These are phyloP conservation scores for Hydrozoanthus gracilis DNA, from an alignment of 92 coral and sea anemone species.

Conservation along the genomic window DNA sequence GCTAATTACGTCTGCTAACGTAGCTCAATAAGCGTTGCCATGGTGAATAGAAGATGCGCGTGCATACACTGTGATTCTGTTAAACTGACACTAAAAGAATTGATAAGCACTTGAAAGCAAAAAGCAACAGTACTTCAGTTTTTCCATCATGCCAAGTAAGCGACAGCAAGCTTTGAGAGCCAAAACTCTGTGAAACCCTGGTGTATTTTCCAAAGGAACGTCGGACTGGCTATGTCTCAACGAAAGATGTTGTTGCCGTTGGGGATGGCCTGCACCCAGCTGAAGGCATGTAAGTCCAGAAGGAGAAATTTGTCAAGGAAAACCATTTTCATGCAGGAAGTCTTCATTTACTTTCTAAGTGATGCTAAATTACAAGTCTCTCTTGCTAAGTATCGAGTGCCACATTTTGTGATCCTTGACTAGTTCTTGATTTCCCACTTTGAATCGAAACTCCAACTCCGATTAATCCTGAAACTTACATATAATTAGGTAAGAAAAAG, in stretches of 20 bases:
- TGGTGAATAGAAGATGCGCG: background rate
- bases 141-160: conserved; percentile 24
- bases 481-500: background rate
- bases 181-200: conserved; percentile 21
- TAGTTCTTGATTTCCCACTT: background rate
- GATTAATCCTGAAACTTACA: background rate
- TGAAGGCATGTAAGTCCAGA: conserved; percentile 3
- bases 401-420: background rate
- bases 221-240: conserved; percentile 13
- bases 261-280: conserved; percentile 23
- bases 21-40: background rate
- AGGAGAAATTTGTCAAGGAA: background rate
- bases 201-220: conserved; percentile 30
- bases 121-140: background rate
- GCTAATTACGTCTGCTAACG: background rate
- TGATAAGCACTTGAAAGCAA: background rate
- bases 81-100: conserved; percentile 5
- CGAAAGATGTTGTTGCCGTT: background rate
- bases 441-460: background rate
- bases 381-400: background rate
- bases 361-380: background rate
- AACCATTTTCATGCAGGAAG: conserved; percentile 27
- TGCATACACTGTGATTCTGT: background rate
- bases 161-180: conserved; percentile 13
- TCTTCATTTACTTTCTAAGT: conserved; percentile 20